phyloP scores from a whole-genome alignment of 2,888 invertebrate species.

The Ligdia adustata region DNA sequence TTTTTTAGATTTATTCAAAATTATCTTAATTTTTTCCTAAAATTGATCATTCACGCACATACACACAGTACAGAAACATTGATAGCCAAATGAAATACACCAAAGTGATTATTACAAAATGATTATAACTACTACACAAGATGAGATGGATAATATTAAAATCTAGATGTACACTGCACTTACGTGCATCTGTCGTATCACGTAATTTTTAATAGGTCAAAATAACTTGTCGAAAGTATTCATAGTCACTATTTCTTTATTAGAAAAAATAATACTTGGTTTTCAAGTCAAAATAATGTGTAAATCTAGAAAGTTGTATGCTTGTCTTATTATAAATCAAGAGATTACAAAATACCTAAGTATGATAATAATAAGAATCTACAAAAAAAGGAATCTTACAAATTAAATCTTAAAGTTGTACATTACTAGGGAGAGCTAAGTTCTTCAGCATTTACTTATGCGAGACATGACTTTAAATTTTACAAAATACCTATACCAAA shows the following conservation, averaged over 20 bases:
- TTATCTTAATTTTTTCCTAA: conserved; percentile 68
- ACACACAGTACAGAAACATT: conserved; percentile 73
- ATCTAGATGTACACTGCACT: conserved; percentile 16
- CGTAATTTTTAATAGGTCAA: conserved; percentile 38
- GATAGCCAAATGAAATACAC: conserved; percentile 53
- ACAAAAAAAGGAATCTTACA: conserved; percentile 76
- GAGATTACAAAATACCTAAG: conserved; percentile 82
- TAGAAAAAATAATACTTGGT: conserved; percentile 78
- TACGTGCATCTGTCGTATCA: conserved; percentile 39
- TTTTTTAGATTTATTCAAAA: conserved; percentile 28
- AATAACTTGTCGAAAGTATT: conserved; percentile 60
- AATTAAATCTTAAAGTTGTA: conserved; percentile 80
- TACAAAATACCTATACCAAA: conserved; percentile 40
- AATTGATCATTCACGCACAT: conserved; percentile 82
- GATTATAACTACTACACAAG: conserved; percentile 7
- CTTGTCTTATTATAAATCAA: conserved; percentile 68
- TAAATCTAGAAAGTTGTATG: conserved; percentile 70
- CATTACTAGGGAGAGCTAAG: conserved; percentile 77
- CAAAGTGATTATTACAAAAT: conserved; percentile 13
- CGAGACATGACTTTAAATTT: conserved; percentile 51
- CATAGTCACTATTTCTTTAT: conserved; percentile 66
- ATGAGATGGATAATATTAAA: conserved; percentile 51
- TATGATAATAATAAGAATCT: conserved; percentile 68
- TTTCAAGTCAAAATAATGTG: conserved; percentile 61
- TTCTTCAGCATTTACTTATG: conserved; percentile 72